These are phyloP conservation scores for Augiades crinisus DNA, from an alignment of 2,888 invertebrate genomes.

Conservation along the genomic window DNA sequence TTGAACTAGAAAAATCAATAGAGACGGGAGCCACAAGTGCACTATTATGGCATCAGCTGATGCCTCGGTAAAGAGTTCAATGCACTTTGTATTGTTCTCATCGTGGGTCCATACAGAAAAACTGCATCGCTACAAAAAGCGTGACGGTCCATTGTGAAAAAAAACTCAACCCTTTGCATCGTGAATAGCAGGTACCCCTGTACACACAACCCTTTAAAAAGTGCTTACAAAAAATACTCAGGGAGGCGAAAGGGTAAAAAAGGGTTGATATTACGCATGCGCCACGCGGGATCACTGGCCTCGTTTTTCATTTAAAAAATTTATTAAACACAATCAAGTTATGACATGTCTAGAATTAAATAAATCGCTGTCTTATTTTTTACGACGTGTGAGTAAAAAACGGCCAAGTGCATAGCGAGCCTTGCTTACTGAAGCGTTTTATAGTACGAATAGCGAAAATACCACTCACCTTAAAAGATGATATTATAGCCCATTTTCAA, in stretches of 20 bases:
- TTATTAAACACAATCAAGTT: conserved; percentile 21
- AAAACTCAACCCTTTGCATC: conserved; percentile 72
- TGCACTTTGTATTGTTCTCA: conserved; percentile 70
- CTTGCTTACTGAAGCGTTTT: no score
- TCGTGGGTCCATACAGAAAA: conserved; percentile 57
- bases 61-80: conserved; percentile 68
- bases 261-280: conserved; percentile 80
- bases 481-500: no score
- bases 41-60: conserved; percentile 76
- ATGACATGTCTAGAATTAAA: background rate
- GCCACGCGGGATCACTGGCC: conserved; percentile 71
- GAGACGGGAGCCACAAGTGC: conserved; percentile 64
- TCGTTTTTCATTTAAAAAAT: conserved; percentile 69
- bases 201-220: conserved; percentile 74
- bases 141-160: conserved; percentile 64
- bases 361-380: background rate
- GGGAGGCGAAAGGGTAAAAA: conserved; percentile 78
- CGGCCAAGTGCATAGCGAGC: no score
- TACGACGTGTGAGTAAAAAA: no score
- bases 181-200: conserved; percentile 77
- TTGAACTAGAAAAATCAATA: conserved; percentile 75
- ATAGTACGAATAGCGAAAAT: no score
- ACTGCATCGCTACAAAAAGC: conserved; percentile 57
- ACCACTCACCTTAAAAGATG: no score
- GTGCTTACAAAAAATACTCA: conserved; percentile 74